Evolutionary conservation across 2,888 invertebrate genomes (phyloP).

Genomic region (Eucriotettix oculatus): DNA sequence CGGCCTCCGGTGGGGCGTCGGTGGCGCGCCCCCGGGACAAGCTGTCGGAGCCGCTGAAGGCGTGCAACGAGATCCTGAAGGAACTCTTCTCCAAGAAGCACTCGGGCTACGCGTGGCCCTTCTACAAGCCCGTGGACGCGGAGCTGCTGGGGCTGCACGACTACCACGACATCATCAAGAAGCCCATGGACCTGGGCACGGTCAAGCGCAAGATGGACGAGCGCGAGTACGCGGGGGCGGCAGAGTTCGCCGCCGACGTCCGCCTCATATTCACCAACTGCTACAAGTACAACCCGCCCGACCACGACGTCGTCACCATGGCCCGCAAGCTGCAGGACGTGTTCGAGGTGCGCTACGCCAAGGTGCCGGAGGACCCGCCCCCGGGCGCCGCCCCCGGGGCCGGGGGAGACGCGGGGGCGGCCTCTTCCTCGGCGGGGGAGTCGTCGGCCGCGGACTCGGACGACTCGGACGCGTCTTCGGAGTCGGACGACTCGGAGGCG

Average conservation of each 20-base stretch:
- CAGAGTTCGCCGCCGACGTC: constrained; percentile 90
- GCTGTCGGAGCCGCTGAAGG: constrained; percentile 71
- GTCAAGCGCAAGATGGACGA: constrained; percentile 95
- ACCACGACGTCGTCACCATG: constrained; percentile 97
- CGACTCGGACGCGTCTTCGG: constrained; percentile 47
- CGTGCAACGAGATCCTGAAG: constrained; percentile 83
- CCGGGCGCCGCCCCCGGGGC: constrained; percentile 18
- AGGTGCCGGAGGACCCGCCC: constrained; percentile 83
- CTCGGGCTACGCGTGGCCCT: constrained; percentile 97
- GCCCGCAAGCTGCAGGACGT: constrained; percentile 94
- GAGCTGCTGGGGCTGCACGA: constrained; percentile 85
- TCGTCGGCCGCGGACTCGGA: constrained; percentile 61
- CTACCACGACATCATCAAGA: constrained; percentile 96
- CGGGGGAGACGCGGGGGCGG: constrained; percentile 39
- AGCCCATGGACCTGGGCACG: constrained; percentile 99
- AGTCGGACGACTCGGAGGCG: constrained; percentile 58
- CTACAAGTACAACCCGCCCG: constrained; percentile 97
- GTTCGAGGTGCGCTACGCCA: constrained; percentile 92
- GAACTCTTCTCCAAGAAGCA: constrained; percentile 86
- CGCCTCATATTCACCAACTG: constrained; percentile 98
- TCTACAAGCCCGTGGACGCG: constrained; percentile 97
- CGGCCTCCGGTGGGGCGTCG: constrained; percentile 36
- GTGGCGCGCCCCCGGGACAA: constrained; percentile 60
- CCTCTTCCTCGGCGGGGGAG: constrained; percentile 53
- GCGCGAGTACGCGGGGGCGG: constrained; percentile 80